Conservation (phyloP, 2,888 invertebrate species). For the Orchesellides sinensis region DNA sequence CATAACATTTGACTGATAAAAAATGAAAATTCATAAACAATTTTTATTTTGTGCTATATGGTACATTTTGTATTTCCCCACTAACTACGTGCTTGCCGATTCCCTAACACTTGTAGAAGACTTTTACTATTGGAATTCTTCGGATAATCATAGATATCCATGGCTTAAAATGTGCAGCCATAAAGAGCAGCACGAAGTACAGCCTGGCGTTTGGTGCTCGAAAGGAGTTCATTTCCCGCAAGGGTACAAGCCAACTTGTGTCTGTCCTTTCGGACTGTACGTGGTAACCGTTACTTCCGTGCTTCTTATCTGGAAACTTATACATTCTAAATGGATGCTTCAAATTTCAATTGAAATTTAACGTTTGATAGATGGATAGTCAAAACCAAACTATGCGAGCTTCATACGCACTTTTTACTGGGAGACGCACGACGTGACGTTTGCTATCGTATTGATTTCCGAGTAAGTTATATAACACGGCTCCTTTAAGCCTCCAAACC, state of each 20-base stretch:
- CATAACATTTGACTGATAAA: too few relatives aligned
- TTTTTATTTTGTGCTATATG: too few relatives aligned
- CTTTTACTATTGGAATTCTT: constrained; percentile 23
- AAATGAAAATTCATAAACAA: too few relatives aligned
- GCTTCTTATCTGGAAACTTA: too few relatives aligned
- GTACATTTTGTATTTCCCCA: too few relatives aligned
- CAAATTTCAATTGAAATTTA: too few relatives aligned
- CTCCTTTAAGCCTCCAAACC: neutral
- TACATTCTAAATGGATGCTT: too few relatives aligned
- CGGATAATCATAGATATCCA: constrained; percentile 14
- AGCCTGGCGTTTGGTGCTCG: constrained; percentile 19
- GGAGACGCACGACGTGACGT: constrained; percentile 22
- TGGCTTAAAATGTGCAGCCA: constrained; percentile 26
- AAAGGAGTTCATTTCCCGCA: constrained; percentile 22
- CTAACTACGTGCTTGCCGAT: neutral
- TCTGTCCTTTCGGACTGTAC: constrained; percentile 31
- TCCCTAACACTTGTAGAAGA: constrained; percentile 6
- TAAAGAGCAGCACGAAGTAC: neutral
- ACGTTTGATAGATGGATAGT: constrained; percentile 9
- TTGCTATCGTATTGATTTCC: constrained; percentile 21
- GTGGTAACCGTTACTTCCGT: neutral
- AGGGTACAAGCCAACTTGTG: neutral
- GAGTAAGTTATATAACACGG: neutral
- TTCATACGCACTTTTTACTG: constrained; percentile 10
- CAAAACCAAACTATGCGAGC: neutral